These are phyloP conservation scores for Chloroclystis v-ata DNA, from an alignment of 2,888 invertebrate species.

Conservation along the genomic window DNA sequence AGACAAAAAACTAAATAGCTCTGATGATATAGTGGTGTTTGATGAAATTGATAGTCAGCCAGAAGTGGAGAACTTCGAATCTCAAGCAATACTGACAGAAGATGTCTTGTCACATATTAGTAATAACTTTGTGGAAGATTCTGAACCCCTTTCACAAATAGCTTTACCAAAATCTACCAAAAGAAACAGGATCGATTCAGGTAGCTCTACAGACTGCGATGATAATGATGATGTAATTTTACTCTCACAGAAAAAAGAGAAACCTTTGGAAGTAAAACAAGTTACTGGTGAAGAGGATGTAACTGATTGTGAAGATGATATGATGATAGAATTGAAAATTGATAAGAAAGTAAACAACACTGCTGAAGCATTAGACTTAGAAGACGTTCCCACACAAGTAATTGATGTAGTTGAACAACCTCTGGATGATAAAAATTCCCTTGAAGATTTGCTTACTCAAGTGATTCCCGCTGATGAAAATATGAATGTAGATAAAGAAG, in stretches of 20 bases:
- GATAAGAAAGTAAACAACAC: conserved; percentile 10
- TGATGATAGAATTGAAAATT: conserved; percentile 29
- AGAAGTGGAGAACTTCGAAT: conserved; percentile 46
- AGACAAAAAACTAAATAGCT: conserved; percentile 34
- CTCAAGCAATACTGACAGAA: conserved; percentile 52
- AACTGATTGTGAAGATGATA: conserved; percentile 50
- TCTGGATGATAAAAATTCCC: conserved; percentile 19
- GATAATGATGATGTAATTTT: conserved; percentile 31
- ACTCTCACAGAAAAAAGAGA: conserved; percentile 27
- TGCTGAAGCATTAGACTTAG: conserved; percentile 24
- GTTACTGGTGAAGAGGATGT: conserved; percentile 37
- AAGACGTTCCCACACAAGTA: conserved; percentile 43
- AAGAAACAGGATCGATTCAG: conserved; percentile 31
- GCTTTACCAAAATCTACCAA: conserved; percentile 19
- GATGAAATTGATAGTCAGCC: conserved; percentile 49
- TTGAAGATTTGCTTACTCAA: conserved; percentile 52
- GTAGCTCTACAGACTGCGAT: conserved; percentile 33
- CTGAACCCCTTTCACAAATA: conserved; percentile 21
- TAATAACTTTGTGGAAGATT: conserved; percentile 16
- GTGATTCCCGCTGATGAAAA: conserved; percentile 32
- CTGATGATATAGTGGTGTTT: conserved; percentile 56
- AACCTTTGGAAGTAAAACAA: conserved; percentile 19
- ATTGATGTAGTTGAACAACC: conserved; percentile 25
- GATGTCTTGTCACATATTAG: conserved; percentile 30
- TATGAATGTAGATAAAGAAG: conserved; percentile 3